Conservation (phyloP, 2,113 vertebrate species). For the Neodon shergylaensis region DNA sequence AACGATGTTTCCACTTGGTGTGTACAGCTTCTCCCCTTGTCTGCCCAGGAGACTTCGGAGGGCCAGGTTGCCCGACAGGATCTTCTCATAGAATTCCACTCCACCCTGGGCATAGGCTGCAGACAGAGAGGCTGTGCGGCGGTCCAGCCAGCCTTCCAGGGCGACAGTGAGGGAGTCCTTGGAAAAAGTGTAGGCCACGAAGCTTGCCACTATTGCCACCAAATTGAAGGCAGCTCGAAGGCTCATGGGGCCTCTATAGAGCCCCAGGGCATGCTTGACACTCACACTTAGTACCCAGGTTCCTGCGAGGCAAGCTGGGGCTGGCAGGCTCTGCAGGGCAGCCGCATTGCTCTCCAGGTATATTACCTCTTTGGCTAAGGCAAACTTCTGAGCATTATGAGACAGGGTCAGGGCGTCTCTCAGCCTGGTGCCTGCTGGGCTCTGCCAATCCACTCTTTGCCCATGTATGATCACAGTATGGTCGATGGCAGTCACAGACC, state of each 20-base stretch:
- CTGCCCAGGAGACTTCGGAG: slow-evolving; percentile 91
- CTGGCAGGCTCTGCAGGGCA: slow-evolving; percentile 85
- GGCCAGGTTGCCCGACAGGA: slow-evolving; percentile 90
- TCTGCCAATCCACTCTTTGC: slow-evolving; percentile 90
- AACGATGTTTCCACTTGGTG: slow-evolving; percentile 92
- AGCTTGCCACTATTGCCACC: slow-evolving; percentile 83
- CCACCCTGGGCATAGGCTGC: slow-evolving; percentile 90
- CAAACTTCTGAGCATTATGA: slow-evolving; percentile 91
- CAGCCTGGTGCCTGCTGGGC: slow-evolving; percentile 84
- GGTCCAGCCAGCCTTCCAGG: slow-evolving; percentile 91
- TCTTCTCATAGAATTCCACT: slow-evolving; percentile 95
- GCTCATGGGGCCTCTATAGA: slow-evolving; percentile 84
- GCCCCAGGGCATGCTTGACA: slow-evolving; percentile 89
- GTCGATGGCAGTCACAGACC: slow-evolving; percentile 82
- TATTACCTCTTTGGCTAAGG: slow-evolving; percentile 90
- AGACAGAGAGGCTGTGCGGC: slow-evolving; percentile 88
- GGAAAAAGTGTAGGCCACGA: slow-evolving; percentile 86
- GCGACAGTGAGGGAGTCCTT: slow-evolving; percentile 88
- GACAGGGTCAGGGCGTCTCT: slow-evolving; percentile 90
- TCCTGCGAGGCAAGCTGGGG: slow-evolving; percentile 89
- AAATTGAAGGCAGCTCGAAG: slow-evolving; percentile 87
- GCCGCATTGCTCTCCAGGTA: slow-evolving; percentile 87
- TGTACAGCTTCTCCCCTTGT: slow-evolving; percentile 89
- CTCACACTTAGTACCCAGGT: slow-evolving; percentile 87
- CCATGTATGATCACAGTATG: slow-evolving; percentile 87